phyloP scores from a whole-genome alignment of 2,797 vertebrate species.

The Balearica regulorum region DNA sequence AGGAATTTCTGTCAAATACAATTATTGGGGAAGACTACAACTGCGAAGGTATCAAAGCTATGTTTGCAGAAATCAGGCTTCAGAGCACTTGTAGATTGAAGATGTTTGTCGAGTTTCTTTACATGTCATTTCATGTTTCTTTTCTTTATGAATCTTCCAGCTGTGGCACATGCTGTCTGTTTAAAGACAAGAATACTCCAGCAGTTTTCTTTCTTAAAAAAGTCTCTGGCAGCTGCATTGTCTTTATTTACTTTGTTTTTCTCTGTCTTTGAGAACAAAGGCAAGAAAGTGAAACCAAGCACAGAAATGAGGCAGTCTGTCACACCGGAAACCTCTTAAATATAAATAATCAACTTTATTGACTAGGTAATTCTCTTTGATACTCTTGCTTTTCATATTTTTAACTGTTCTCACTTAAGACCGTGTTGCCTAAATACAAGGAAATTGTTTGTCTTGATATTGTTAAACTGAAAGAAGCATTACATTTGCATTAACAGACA shows the following conservation, averaged over 20 bases:
- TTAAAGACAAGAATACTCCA: background rate
- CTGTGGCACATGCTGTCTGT: background rate
- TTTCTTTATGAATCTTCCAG: background rate
- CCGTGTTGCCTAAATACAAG: background rate
- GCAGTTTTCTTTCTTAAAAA: background rate
- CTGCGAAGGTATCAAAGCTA: background rate
- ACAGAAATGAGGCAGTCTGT: background rate
- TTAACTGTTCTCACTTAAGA: background rate
- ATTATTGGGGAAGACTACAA: background rate
- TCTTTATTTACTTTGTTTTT: background rate
- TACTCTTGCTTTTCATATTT: background rate
- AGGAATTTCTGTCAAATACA: slow-evolving; percentile 4
- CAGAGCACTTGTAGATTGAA: background rate
- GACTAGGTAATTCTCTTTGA: background rate
- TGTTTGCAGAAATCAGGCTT: background rate
- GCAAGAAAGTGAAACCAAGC: slow-evolving; percentile 1
- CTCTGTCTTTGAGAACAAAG: background rate
- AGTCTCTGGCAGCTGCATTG: background rate
- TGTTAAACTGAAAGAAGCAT: background rate
- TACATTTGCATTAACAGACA: background rate
- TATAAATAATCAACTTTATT: slow-evolving; percentile 10
- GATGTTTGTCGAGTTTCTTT: background rate
- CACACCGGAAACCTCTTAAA: background rate
- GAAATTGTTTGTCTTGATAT: background rate
- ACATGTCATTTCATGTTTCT: background rate